These are phyloP conservation scores for Halcyon senegalensis DNA, from an alignment of 2,113 vertebrate species.

Conservation along the genomic window DNA sequence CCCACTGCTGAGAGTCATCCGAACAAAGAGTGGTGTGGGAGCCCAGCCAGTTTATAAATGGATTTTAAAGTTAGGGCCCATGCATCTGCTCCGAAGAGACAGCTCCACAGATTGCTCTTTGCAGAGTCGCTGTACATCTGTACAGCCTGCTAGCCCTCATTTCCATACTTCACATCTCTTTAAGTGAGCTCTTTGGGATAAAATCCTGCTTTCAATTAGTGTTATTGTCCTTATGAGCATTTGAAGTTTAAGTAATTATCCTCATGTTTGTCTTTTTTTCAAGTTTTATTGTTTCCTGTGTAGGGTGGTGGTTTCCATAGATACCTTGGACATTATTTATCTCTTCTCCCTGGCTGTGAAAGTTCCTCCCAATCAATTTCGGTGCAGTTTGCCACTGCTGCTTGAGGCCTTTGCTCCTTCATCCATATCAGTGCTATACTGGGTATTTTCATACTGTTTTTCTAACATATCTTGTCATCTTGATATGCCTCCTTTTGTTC, in stretches of 20 bases:
- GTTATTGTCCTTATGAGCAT: background rate
- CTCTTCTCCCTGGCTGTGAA: background rate
- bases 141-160: background rate
- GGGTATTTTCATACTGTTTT: background rate
- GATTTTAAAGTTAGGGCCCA: background rate
- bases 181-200: background rate
- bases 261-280: background rate
- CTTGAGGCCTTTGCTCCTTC: background rate
- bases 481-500: background rate
- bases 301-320: slow-evolving; percentile 34
- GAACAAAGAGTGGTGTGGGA: background rate
- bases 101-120: background rate
- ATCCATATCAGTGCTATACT: background rate
- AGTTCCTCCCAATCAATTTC: background rate
- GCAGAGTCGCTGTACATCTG: background rate
- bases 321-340: slow-evolving; percentile 1
- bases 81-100: background rate
- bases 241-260: background rate
- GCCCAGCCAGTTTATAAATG: background rate
- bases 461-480: background rate
- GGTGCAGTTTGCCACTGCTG: background rate
- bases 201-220: background rate
- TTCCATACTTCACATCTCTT: background rate
- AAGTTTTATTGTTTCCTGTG: slow-evolving; percentile 36
- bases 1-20: background rate